Percentiles rank a stretch among this genome's conserved stretches.
These are phyloP conservation scores for Calcarius lapponicus DNA, from an alignment of 2,797 vertebrate species.

Conservation along the genomic window DNA sequence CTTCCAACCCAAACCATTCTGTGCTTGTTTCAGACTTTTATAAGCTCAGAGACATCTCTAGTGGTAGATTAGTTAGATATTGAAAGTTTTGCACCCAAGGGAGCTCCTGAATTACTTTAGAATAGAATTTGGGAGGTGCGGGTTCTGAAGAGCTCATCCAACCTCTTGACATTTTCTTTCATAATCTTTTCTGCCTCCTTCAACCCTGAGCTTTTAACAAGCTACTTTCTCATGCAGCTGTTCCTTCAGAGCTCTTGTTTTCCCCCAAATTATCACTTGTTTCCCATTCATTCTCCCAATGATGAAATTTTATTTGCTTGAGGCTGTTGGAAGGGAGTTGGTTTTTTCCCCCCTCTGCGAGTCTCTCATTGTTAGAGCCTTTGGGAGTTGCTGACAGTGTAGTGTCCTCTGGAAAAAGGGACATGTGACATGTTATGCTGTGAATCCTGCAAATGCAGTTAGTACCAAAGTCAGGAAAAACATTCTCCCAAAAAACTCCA, in stretches of 20 bases:
- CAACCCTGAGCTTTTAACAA: neutral
- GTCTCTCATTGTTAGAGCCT: neutral
- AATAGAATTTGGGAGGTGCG: neutral
- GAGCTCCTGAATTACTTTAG: neutral
- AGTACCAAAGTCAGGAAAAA: neutral
- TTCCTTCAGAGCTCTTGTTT: neutral
- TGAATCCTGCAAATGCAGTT: neutral
- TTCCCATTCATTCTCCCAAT: neutral
- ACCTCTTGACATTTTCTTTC: neutral
- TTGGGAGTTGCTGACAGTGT: neutral
- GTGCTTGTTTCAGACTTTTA: neutral
- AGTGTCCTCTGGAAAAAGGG: neutral
- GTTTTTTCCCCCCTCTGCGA: accelerated
- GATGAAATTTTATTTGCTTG: neutral
- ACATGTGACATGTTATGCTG: neutral
- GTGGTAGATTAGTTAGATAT: neutral
- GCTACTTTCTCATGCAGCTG: neutral
- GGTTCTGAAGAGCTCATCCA: neutral
- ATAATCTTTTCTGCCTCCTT: neutral
- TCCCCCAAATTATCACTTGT: neutral
- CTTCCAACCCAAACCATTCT: neutral
- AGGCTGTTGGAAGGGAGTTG: neutral
- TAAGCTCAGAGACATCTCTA: neutral
- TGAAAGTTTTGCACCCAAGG: neutral
- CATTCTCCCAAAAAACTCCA: neutral